Evolutionary conservation across 2,797 vertebrate genomes (phyloP).

Genomic region (Tadarida brasiliensis): DNA sequence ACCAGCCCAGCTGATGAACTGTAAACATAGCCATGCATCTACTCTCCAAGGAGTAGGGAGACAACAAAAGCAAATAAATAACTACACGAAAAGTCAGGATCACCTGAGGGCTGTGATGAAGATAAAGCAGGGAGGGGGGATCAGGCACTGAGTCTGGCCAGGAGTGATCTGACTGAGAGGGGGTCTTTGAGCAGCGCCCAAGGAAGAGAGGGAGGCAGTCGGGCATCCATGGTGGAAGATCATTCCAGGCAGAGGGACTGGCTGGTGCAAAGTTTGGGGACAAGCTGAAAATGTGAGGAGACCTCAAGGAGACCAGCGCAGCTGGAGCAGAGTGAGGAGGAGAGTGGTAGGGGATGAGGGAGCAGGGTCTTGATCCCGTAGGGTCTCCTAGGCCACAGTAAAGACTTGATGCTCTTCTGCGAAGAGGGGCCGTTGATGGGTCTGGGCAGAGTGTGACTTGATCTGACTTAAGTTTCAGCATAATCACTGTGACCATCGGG

Average conservation of each 20-base stretch:
- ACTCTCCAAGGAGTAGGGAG: background rate
- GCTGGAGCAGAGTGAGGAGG: background rate
- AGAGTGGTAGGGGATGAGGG: background rate
- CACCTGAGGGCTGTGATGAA: background rate
- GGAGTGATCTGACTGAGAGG: background rate
- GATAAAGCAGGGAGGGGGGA: background rate
- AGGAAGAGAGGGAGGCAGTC: background rate
- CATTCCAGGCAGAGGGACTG: background rate
- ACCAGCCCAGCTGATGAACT: slow-evolving; percentile 16
- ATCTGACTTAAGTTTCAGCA: background rate
- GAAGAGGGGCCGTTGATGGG: background rate
- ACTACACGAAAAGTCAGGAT: background rate
- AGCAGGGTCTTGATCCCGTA: background rate
- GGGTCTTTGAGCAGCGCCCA: background rate
- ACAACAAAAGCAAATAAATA: background rate
- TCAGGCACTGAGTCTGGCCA: background rate
- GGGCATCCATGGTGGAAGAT: background rate
- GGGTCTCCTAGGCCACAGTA: background rate
- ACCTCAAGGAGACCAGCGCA: background rate
- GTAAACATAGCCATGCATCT: slow-evolving; percentile 16
- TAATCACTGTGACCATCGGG: background rate
- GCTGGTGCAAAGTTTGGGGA: background rate
- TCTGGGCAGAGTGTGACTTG: background rate
- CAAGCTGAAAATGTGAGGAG: background rate
- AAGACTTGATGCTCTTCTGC: background rate